Percentiles rank a stretch among this genome's conserved stretches.
These are phyloP conservation scores for Nephrocerus scutellatus DNA, from an alignment of 2,888 invertebrate genomes.

Conservation along the genomic window DNA sequence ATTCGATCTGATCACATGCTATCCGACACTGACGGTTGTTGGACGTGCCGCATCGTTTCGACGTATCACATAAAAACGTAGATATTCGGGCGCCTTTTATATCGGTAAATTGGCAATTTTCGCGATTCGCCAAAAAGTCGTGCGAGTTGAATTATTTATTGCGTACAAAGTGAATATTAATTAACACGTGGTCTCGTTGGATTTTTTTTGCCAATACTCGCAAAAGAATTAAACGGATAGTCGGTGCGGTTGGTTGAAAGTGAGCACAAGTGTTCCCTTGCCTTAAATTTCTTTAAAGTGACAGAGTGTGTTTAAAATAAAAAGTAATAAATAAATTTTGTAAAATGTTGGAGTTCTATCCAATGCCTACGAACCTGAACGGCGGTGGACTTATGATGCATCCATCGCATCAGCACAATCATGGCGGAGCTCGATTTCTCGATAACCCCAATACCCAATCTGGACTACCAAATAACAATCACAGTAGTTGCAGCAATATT, in stretches of 20 bases:
- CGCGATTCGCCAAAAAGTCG: too few species aligned
- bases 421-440: constrained; percentile 39
- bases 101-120: too few species aligned
- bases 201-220: too few species aligned
- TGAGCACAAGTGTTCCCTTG: constrained; percentile 1
- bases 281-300: constrained; percentile 4
- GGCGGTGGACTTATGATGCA: constrained; percentile 40
- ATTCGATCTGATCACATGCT: constrained; percentile 44
- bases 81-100: too few species aligned
- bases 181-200: too few species aligned
- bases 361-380: constrained; percentile 45
- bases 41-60: constrained; percentile 40
- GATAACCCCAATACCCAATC: constrained; percentile 38
- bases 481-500: too few species aligned
- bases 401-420: constrained; percentile 39
- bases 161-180: too few species aligned
- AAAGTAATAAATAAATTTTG: constrained; percentile 3
- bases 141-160: too few species aligned
- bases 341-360: constrained; percentile 46
- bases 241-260: not conserved
- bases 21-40: constrained; percentile 42
- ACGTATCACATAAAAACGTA: too few species aligned
- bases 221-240: too few species aligned
- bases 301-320: not conserved
- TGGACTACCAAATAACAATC: too few species aligned